Evolutionary conservation across 2,888 invertebrate species (phyloP).

Genomic region (Drosophila peninsularis): DNA sequence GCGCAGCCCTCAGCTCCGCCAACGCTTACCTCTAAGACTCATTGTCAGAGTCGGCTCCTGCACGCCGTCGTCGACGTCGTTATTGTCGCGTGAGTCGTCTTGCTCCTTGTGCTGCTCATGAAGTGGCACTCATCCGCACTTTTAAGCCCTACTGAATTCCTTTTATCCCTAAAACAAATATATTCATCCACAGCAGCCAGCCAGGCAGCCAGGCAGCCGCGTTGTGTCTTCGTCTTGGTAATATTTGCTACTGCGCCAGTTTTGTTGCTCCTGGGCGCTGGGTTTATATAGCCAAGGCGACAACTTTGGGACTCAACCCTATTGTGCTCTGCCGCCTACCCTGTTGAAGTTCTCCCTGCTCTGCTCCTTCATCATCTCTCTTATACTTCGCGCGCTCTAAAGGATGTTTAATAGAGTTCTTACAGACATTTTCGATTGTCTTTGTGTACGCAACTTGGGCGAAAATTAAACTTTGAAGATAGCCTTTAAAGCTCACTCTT

Average conservation of each 20-base stretch:
- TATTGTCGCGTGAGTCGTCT: conserved; percentile 52
- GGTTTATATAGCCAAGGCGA: conserved; percentile 61
- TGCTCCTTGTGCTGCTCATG: conserved; percentile 71
- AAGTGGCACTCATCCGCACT: conserved; percentile 82
- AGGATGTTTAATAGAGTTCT: conserved; percentile 83
- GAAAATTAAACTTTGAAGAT: conserved; percentile 69
- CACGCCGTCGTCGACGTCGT: conserved; percentile 17
- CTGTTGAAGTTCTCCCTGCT: conserved; percentile 12
- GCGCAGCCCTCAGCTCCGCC: not conserved
- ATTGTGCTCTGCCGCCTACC: conserved; percentile 35
- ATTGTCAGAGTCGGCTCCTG: conserved; percentile 48
- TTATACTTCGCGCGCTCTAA: conserved; percentile 69
- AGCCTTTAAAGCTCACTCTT: conserved; percentile 14
- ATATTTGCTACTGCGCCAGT: conserved; percentile 21
- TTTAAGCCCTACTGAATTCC: conserved; percentile 82
- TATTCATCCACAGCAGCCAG: conserved; percentile 74
- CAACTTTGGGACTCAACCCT: conserved; percentile 54
- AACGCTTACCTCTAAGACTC: conserved; percentile 48
- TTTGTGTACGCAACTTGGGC: conserved; percentile 74
- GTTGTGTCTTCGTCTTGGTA: conserved; percentile 33
- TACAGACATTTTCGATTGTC: conserved; percentile 83
- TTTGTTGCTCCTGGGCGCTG: conserved; percentile 51
- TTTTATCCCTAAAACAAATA: conserved; percentile 84
- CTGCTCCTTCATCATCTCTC: conserved; percentile 66
- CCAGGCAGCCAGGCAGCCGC: conserved; percentile 27